Evolutionary conservation across 2,113 vertebrate genomes (phyloP).

Genomic region (Odontesthes bonariensis): DNA sequence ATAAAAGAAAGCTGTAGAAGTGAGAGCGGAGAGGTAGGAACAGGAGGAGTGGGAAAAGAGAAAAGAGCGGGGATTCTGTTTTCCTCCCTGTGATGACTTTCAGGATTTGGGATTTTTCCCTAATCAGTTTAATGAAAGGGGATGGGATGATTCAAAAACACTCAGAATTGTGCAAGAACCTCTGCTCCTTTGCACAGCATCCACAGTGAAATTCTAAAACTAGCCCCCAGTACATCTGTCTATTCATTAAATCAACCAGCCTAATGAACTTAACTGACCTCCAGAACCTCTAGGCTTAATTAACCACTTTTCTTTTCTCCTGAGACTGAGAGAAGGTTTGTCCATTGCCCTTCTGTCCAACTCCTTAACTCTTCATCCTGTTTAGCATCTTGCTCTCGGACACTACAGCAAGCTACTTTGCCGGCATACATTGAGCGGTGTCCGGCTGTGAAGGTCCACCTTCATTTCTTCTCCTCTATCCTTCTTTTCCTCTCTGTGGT

Average conservation of each 20-base stretch:
- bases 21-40: constrained; percentile 4
- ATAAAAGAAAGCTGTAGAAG: constrained; percentile 50
- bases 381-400: constrained; percentile 22
- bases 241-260: constrained; percentile 33
- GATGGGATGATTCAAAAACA: constrained; percentile 9
- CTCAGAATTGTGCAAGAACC: not conserved
- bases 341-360: not conserved
- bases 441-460: constrained; percentile 5
- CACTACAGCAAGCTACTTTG: constrained; percentile 1
- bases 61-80: constrained; percentile 28
- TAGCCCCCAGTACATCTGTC: constrained; percentile 11
- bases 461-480: not conserved
- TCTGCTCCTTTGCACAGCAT: constrained; percentile 16
- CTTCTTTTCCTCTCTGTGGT: not conserved
- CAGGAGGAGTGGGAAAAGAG: not conserved
- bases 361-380: not conserved
- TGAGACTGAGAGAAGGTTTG: constrained; percentile 6
- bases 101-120: not conserved
- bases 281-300: not conserved
- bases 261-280: not conserved
- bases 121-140: constrained; percentile 31
- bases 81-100: constrained; percentile 25
- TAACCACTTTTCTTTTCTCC: not conserved
- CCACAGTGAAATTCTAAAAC: not conserved
- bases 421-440: constrained; percentile 11